Conservation (phyloP, 2,113 vertebrate genomes). For the Sarotherodon lohbergeri region DNA sequence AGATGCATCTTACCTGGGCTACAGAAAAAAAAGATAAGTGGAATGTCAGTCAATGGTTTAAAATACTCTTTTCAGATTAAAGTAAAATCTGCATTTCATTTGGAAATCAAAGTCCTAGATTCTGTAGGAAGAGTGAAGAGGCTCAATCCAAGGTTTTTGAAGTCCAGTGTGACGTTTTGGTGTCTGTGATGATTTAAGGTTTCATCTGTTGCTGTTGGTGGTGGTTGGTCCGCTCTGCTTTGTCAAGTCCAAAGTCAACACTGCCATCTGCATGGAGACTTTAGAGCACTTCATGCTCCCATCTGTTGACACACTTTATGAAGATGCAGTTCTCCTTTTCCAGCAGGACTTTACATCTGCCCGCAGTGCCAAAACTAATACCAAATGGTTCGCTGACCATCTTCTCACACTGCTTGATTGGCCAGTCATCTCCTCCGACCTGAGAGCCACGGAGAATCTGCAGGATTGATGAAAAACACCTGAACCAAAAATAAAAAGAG, state of each 20-base stretch:
- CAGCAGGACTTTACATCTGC: neutral
- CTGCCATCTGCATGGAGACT: neutral
- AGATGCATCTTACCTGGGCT: neutral
- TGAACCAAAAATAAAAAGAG: neutral
- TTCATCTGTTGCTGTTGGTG: neutral
- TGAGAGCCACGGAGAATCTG: neutral
- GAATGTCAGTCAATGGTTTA: neutral
- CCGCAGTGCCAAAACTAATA: neutral
- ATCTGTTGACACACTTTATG: neutral
- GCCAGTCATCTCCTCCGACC: neutral
- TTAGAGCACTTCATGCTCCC: neutral
- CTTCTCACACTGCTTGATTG: neutral
- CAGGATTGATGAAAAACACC: neutral
- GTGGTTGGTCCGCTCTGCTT: neutral
- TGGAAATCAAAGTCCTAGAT: neutral
- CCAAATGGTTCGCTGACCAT: neutral
- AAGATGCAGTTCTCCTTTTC: too few species aligned
- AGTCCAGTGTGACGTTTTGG: neutral
- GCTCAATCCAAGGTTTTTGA: neutral
- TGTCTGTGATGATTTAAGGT: neutral
- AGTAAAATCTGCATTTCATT: neutral
- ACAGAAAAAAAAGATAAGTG: neutral
- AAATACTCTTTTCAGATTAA: neutral
- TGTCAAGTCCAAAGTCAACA: neutral
- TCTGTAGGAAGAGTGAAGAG: neutral